These are phyloP conservation scores for Chloropsis cyanopogon DNA, from an alignment of 2,113 vertebrate species.

Conservation along the genomic window DNA sequence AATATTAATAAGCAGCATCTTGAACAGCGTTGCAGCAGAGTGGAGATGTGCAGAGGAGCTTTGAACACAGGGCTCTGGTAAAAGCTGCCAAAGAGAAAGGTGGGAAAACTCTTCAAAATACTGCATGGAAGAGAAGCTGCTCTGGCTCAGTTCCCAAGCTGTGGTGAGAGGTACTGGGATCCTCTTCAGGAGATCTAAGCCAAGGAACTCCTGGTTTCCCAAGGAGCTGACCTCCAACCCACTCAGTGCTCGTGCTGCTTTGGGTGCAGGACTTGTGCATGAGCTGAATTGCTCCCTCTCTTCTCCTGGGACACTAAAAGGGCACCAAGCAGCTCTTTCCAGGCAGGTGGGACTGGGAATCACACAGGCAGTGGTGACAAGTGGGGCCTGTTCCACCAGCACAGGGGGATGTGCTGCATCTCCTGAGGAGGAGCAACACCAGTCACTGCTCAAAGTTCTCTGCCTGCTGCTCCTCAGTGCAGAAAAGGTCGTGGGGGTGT, in stretches of 20 bases:
- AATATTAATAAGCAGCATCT: slow-evolving; percentile 37
- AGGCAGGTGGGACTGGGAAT: too few relatives aligned
- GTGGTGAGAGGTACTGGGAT: background rate
- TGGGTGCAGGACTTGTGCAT: background rate
- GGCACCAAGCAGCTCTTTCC: background rate
- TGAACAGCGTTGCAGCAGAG: background rate
- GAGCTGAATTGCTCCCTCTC: background rate
- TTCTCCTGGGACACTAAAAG: fast-evolving
- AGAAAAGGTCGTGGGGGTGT: background rate
- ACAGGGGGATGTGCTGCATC: background rate
- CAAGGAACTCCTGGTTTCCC: too few relatives aligned
- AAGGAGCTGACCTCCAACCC: background rate
- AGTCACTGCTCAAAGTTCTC: background rate
- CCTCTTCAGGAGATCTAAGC: background rate
- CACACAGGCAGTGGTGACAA: background rate
- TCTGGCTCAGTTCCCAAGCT: background rate
- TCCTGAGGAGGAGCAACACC: background rate
- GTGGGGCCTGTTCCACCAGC: background rate
- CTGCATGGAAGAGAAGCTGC: background rate
- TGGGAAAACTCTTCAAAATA: background rate
- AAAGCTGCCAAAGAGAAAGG: background rate
- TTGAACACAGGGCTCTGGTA: background rate
- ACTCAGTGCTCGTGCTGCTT: background rate
- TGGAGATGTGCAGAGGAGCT: background rate
- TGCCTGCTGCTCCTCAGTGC: background rate